Evolutionary conservation across 2,888 invertebrate genomes (phyloP), one percentile per base, ranked within the genome.

Genomic region (Yponomeuta sedellus): DNA sequence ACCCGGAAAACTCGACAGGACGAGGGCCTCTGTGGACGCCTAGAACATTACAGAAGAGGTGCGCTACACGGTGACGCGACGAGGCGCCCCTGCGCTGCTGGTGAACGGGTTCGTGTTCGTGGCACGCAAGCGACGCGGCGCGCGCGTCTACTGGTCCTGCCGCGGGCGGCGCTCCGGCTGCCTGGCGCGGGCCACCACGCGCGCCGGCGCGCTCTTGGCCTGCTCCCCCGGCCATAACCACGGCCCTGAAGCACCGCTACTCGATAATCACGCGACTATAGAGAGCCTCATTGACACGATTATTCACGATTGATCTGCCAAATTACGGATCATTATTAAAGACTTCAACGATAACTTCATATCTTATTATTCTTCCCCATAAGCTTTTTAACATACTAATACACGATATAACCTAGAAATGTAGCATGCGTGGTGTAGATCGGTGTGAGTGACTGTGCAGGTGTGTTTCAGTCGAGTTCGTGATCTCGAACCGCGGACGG

Each of bases 381-480:
- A 10, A 44, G 44, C 44, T 6, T 44, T 10, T 44, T 44, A 44
- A 44, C 44, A 44, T 12, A 44, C 44, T 44, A 44, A 44, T 28
- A 34, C 34, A 34, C 44, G 16, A 52, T 52, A 16, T 52, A 8
- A 12, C 2, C 44, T 52, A 16, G 12, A 16, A 12, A 3, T 58
- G 58, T 3, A 22, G 58, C 20, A 19, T 58, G 58, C 10, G 58
- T 19, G 58, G 58, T 58, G 58, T 70, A 73, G 77, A 71, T 70
- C 34, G 66, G 70, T 28, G 71, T 73, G 76, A 76, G 72, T 81
- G 77, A 86, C 72, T 72, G 76, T 74, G 74, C 70, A 78, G 75
- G 75, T 84, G 73, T 84, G 84, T 91, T 91, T 69, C 91, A 92
- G 92, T 91, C 73, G 89, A 91, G 79, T 92, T 91, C 88, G 88